phyloP scores from a whole-genome alignment of 1,140 invertebrate species.

The Hylyphantes graminicola region DNA sequence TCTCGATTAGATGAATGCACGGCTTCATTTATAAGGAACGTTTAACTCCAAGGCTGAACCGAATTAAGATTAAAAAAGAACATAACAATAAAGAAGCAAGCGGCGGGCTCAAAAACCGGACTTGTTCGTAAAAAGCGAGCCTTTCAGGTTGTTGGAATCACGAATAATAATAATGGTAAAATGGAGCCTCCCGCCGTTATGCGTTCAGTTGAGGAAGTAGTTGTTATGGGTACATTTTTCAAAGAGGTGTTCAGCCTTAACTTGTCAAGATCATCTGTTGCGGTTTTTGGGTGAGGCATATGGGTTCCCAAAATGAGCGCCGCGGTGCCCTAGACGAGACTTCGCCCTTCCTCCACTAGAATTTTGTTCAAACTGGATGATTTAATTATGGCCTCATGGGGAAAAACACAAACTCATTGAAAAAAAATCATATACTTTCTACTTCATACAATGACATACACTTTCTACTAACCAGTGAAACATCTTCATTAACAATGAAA shows the following conservation, averaged over 20 bases:
- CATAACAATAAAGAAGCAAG: constrained; percentile 14
- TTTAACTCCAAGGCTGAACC: constrained; percentile 27
- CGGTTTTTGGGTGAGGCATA: background rate
- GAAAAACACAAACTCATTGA: too few relatives aligned
- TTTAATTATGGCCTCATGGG: too few relatives aligned
- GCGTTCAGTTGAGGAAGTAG: constrained; percentile 11
- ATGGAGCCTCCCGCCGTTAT: background rate
- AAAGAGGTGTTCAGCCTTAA: background rate
- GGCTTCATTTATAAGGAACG: constrained; percentile 18
- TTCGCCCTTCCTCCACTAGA: too few relatives aligned
- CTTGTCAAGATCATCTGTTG: background rate
- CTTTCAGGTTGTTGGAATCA: background rate
- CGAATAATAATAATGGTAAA: background rate
- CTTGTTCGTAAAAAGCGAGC: background rate
- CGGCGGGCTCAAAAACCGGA: constrained; percentile 22
- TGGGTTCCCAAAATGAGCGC: too few relatives aligned
- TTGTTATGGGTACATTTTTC: background rate
- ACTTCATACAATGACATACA: too few relatives aligned
- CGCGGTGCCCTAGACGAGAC: too few relatives aligned
- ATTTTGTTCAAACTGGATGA: too few relatives aligned
- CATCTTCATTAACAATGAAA: too few relatives aligned
- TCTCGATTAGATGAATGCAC: background rate
- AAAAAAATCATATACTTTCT: too few relatives aligned
- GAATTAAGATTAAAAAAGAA: background rate
- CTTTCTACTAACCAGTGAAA: too few relatives aligned